A percentile compares a stretch with the other conserved stretches of the same genome.
phyloP scores from a whole-genome alignment of 2,797 vertebrate species.

The Rhynchotus rufescens region DNA sequence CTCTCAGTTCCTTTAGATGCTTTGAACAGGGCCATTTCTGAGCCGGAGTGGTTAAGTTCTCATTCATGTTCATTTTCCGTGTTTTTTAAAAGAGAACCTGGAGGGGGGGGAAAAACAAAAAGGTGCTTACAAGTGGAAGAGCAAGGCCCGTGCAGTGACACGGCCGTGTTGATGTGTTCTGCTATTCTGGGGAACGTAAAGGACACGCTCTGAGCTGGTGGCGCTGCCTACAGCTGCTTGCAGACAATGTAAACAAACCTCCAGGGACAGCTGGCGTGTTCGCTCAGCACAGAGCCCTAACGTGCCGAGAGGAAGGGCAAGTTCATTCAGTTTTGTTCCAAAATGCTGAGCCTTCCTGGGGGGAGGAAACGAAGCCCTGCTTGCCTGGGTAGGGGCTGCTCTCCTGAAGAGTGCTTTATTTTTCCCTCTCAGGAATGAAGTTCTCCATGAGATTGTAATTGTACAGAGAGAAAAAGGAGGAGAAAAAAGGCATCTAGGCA shows the following conservation, averaged over 20 bases:
- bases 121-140: background rate
- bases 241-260: background rate
- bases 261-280: background rate
- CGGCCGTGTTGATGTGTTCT: background rate
- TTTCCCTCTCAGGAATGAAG: background rate
- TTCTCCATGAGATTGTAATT: background rate
- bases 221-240: background rate
- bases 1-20: fast-evolving
- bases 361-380: background rate
- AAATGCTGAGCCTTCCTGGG: constrained; percentile 5
- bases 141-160: background rate
- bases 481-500: background rate
- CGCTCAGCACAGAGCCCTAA: background rate
- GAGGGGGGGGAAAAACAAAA: background rate
- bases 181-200: background rate
- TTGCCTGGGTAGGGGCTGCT: background rate
- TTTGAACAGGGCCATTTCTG: background rate
- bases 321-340: background rate
- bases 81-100: constrained; percentile 80
- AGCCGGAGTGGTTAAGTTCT: background rate
- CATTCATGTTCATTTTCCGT: constrained; percentile 65
- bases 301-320: background rate
- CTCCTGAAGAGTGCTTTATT: background rate
- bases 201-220: background rate
- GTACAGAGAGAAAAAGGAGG: background rate